Conservation (phyloP, 2,797 vertebrate genomes). For the Dendrocincla tyrannina region DNA sequence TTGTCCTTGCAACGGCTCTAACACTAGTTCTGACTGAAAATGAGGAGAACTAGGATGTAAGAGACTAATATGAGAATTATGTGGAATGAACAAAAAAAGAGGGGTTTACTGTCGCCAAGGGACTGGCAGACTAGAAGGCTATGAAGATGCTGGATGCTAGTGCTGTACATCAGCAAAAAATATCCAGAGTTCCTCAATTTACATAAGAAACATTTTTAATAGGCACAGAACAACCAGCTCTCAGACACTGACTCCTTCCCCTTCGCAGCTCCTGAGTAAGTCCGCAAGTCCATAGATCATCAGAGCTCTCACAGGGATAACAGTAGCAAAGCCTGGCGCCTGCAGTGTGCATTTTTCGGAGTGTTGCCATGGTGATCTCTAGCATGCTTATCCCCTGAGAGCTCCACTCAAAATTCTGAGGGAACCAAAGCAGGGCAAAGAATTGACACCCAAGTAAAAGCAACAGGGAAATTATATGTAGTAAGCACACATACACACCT, state of each 20-base stretch:
- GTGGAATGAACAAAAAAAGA: neutral
- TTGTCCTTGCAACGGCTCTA: neutral
- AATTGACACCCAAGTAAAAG: conserved; percentile 58
- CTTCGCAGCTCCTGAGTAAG: neutral
- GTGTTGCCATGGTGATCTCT: conserved; percentile 73
- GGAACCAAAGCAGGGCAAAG: conserved; percentile 65
- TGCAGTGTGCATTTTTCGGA: conserved; percentile 30
- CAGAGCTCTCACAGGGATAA: conserved; percentile 51
- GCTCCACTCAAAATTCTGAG: conserved; percentile 64
- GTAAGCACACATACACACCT: neutral
- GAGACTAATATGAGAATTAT: neutral
- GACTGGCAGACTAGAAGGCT: neutral
- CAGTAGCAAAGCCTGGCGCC: conserved; percentile 11
- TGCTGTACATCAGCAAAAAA: neutral
- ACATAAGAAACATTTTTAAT: neutral
- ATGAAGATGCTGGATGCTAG: neutral
- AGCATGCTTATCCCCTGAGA: conserved; percentile 63
- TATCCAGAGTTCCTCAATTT: neutral
- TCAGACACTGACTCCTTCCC: neutral
- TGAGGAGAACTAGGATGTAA: neutral
- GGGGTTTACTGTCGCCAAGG: neutral
- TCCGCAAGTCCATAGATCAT: conserved; percentile 48
- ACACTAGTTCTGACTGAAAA: neutral
- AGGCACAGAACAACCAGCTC: neutral
- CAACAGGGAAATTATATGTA: neutral